Percentiles rank a stretch among this genome's conserved stretches.
Evolutionary conservation across 2,888 invertebrate genomes (phyloP).

Genomic region (Tenthredo scrophulariae): DNA sequence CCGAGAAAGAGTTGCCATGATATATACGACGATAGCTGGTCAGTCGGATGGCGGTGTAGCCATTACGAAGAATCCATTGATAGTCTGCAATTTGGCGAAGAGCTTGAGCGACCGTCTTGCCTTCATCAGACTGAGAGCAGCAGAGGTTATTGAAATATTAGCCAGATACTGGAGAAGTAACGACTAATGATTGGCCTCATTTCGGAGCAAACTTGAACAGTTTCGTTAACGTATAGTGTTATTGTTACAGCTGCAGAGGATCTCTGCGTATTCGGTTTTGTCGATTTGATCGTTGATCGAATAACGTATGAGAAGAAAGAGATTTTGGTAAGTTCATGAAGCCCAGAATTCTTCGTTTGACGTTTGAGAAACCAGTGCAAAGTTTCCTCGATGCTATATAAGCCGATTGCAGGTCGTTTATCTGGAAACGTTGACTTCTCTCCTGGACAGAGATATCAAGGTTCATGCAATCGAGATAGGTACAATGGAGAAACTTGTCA

Average conservation of each 20-base stretch:
- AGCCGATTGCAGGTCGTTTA: conserved; percentile 65
- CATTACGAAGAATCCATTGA: conserved; percentile 72
- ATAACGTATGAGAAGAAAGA: conserved; percentile 69
- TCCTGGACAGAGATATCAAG: conserved; percentile 76
- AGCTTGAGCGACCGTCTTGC: conserved; percentile 72
- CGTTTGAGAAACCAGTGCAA: not conserved
- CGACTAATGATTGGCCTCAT: not conserved
- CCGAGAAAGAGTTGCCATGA: conserved; percentile 76
- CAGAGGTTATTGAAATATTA: conserved; percentile 74
- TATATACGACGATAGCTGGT: conserved; percentile 74
- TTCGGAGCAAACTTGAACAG: not conserved
- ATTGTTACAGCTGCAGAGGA: conserved; percentile 73
- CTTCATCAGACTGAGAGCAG: conserved; percentile 75
- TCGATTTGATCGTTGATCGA: conserved; percentile 71
- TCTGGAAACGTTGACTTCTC: conserved; percentile 72
- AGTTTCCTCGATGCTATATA: not conserved
- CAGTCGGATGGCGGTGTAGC: conserved; percentile 75
- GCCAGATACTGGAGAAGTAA: conserved; percentile 66
- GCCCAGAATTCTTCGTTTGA: too few relatives aligned
- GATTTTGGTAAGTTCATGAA: conserved; percentile 64
- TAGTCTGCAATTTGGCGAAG: conserved; percentile 71
- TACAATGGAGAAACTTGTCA: conserved; percentile 72
- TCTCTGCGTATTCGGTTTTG: conserved; percentile 73
- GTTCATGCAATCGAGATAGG: conserved; percentile 73
- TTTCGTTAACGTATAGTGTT: not conserved